These are phyloP conservation scores for Habroteleia sp. DNA, from an alignment of 2,888 invertebrate genomes.

Conservation along the genomic window DNA sequence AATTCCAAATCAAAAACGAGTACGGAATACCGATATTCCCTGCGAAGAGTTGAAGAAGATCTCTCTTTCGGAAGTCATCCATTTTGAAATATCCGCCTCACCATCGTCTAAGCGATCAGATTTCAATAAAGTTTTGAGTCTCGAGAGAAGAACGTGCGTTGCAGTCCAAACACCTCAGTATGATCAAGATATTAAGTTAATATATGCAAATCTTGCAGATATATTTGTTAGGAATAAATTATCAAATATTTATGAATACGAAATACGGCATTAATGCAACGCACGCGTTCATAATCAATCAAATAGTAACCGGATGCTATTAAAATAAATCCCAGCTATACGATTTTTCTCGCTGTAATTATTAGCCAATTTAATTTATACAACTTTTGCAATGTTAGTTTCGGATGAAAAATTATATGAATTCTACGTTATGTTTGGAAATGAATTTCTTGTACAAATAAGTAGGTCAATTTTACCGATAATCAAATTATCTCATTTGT, in stretches of 20 bases:
- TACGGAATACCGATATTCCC: slow-evolving; percentile 46
- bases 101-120: slow-evolving; percentile 58
- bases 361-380: no score
- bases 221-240: slow-evolving; percentile 35
- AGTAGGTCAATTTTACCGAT: no score
- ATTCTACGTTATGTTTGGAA: no score
- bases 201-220: slow-evolving; percentile 34
- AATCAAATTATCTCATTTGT: no score
- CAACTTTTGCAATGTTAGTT: no score
- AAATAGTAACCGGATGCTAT: no score
- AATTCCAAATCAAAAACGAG: slow-evolving; percentile 58
- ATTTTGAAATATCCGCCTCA: slow-evolving; percentile 57
- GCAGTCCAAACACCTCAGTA: slow-evolving; percentile 19
- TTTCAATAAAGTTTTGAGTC: slow-evolving; percentile 62
- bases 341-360: no score
- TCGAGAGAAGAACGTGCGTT: slow-evolving; percentile 46
- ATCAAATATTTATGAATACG: slow-evolving; percentile 40
- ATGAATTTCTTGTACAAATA: no score
- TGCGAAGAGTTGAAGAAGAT: slow-evolving; percentile 53
- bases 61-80: slow-evolving; percentile 57
- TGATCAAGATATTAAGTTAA: slow-evolving; percentile 43
- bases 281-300: slow-evolving; percentile 14
- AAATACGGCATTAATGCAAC: slow-evolving; percentile 14
- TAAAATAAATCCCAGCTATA: no score
- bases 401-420: no score